phyloP scores from a whole-genome alignment of 2,797 vertebrate genomes.

The Lutra lutra region DNA sequence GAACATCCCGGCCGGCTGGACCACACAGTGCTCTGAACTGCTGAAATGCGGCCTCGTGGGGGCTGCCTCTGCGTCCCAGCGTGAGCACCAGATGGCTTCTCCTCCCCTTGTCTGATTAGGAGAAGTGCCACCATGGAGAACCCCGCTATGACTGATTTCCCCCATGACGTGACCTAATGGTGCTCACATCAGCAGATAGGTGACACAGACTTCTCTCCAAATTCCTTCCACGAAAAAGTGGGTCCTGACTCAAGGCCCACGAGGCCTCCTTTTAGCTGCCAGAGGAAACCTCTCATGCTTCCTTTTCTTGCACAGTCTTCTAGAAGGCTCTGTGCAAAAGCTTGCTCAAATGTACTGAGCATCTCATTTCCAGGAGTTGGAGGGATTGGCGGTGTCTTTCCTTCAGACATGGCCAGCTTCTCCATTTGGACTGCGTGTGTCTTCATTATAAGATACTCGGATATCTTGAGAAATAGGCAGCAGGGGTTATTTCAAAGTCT shows the following conservation, averaged over 20 bases:
- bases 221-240: neutral
- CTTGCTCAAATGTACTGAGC: neutral
- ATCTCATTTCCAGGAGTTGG: neutral
- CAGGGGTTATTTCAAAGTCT: neutral
- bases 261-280: neutral
- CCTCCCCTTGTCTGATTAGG: fast-evolving
- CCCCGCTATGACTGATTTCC: fast-evolving
- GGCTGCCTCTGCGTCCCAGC: fast-evolving
- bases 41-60: fast-evolving
- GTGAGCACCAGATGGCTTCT: fast-evolving
- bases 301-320: neutral
- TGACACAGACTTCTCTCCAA: fast-evolving
- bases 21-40: fast-evolving
- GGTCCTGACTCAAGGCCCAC: fast-evolving
- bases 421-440: fast-evolving
- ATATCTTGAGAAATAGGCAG: neutral
- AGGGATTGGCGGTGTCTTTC: neutral
- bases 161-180: fast-evolving
- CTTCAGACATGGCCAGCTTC: fast-evolving
- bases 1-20: neutral
- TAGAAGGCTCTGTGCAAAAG: neutral
- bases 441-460: neutral
- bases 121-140: fast-evolving
- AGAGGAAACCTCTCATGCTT: neutral
- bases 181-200: neutral